Percentiles rank a stretch among this genome's conserved stretches.
Conservation (phyloP, 2,888 invertebrate species). For the Glyphotaelius pellucidus region DNA sequence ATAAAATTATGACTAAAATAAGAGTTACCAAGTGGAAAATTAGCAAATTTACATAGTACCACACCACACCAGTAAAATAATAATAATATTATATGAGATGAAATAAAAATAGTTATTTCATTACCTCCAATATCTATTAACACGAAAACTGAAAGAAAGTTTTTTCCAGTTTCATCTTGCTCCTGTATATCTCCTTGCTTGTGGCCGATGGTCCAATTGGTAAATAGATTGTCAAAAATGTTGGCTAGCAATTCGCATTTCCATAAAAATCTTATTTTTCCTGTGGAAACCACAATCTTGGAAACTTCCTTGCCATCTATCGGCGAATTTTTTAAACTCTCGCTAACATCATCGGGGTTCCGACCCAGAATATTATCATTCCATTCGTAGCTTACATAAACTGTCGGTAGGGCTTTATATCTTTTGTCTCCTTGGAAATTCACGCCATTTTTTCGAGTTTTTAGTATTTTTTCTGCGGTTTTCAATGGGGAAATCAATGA, state of each 20-base stretch:
- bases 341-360: not conserved
- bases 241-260: conserved; percentile 76
- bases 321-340: not conserved
- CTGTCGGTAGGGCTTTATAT: conserved; percentile 49
- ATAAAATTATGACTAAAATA: too few relatives aligned
- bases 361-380: conserved; percentile 4
- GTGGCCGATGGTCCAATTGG: conserved; percentile 77
- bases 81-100: too few relatives aligned
- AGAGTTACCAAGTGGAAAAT: too few relatives aligned
- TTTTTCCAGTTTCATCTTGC: conserved; percentile 73
- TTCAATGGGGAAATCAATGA: conserved; percentile 54
- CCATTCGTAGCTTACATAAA: conserved; percentile 49
- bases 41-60: not conserved
- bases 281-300: conserved; percentile 36
- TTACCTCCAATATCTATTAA: conserved; percentile 72
- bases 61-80: not conserved
- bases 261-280: conserved; percentile 71
- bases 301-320: conserved; percentile 30
- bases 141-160: conserved; percentile 76
- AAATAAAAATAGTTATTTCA: not conserved
- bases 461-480: conserved; percentile 48
- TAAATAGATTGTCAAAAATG: conserved; percentile 75
- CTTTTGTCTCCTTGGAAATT: not conserved
- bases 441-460: not conserved
- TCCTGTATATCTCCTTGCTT: conserved; percentile 73